Evolutionary conservation across 2,888 invertebrate genomes (phyloP).

Genomic region (Cantharis rufa): DNA sequence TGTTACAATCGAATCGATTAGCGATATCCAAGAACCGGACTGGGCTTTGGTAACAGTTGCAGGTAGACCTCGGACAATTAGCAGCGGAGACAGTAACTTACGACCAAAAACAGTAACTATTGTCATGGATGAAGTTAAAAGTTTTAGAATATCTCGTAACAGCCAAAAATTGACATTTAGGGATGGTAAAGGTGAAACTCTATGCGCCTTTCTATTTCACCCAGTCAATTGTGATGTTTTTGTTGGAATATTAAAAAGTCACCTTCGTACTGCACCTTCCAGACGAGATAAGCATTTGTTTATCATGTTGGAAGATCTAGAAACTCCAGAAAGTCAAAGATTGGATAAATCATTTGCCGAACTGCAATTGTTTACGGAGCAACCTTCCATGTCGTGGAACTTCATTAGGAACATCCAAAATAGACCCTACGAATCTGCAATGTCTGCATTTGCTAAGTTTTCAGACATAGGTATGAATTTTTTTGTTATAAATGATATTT

Average conservation of each 20-base stretch:
- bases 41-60: slow-evolving; percentile 83
- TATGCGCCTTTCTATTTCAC: slow-evolving; percentile 85
- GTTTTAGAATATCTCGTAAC: slow-evolving; percentile 63
- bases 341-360: slow-evolving; percentile 86
- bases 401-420: slow-evolving; percentile 64
- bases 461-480: slow-evolving; percentile 74
- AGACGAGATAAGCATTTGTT: slow-evolving; percentile 73
- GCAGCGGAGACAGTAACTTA: slow-evolving; percentile 58
- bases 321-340: slow-evolving; percentile 67
- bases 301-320: slow-evolving; percentile 70
- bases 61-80: slow-evolving; percentile 65
- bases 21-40: slow-evolving; percentile 78
- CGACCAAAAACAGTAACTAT: slow-evolving; percentile 61
- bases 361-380: slow-evolving; percentile 77
- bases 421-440: slow-evolving; percentile 80
- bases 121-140: slow-evolving; percentile 66
- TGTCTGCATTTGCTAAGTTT: slow-evolving; percentile 86
- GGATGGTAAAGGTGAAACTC: slow-evolving; percentile 71
- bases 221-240: slow-evolving; percentile 84
- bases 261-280: slow-evolving; percentile 68
- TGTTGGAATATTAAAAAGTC: slow-evolving; percentile 65
- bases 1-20: slow-evolving; percentile 75
- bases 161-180: slow-evolving; percentile 66
- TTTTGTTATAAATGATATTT: neutral
- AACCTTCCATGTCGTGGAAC: slow-evolving; percentile 69